Conservation (phyloP, 2,797 vertebrate genomes). For the Kryptolebias ocellatus region DNA sequence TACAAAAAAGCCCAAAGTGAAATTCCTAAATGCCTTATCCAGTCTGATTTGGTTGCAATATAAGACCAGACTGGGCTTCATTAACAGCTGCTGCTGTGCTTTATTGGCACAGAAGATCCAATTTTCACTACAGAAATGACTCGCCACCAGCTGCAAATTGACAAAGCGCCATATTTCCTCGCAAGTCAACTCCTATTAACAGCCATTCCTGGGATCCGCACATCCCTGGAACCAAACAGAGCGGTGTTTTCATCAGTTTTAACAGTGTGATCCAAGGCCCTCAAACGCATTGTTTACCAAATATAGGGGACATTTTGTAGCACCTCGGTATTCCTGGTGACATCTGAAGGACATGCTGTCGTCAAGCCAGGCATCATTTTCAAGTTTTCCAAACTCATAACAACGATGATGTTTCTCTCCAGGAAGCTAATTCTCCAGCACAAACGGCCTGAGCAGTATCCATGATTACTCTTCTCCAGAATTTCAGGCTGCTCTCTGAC, state of each 20-base stretch:
- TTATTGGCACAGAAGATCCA: constrained; percentile 72
- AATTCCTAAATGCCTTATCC: constrained; percentile 55
- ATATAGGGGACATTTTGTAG: constrained; percentile 33
- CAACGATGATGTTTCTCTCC: constrained; percentile 33
- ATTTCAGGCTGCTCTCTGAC: constrained; percentile 53
- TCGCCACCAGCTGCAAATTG: constrained; percentile 73
- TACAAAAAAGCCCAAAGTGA: constrained; percentile 45
- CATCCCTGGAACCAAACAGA: constrained; percentile 27
- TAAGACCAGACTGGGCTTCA: constrained; percentile 62
- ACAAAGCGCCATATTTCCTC: constrained; percentile 71
- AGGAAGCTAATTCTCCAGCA: constrained; percentile 50
- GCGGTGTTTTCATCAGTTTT: constrained; percentile 46
- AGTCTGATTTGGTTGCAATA: constrained; percentile 51
- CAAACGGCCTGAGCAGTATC: constrained; percentile 46
- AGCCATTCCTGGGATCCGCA: constrained; percentile 31
- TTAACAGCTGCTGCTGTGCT: constrained; percentile 60
- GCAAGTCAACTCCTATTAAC: constrained; percentile 68
- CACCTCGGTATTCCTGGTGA: constrained; percentile 6
- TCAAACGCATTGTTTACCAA: constrained; percentile 48
- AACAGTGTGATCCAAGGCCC: constrained; percentile 38
- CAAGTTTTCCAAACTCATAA: constrained; percentile 37
- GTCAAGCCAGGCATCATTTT: constrained; percentile 18
- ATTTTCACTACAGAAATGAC: constrained; percentile 70
- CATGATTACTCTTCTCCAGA: constrained; percentile 53
- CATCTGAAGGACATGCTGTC: constrained; percentile 42